Base-by-base conservation (phyloP, 2,888 invertebrate species). In the Crossocerus cetratus region DNA sequence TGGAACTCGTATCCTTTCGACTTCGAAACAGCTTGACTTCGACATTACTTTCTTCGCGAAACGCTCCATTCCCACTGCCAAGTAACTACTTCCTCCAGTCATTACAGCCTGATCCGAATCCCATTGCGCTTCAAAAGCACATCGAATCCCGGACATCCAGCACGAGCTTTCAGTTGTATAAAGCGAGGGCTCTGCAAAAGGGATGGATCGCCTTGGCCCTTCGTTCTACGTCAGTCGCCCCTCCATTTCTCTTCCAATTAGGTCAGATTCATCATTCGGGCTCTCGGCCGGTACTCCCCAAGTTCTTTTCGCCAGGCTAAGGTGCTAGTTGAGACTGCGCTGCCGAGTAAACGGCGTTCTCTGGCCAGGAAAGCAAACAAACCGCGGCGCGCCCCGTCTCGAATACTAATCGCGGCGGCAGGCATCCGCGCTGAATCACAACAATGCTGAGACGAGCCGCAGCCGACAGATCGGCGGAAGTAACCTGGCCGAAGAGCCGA, bases 1-100 rank as follows among this genome's bases (percentile, higher is more conserved):
- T 81, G 82, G 72, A 75, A 72, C 80, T 73, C 75, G 81, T 69
- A 68, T 81, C 81, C 81, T 77, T 70, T 81, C 77, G 59, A 70
- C 69, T 69, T 65, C 70, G 32, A 32, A 32, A 32, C 8, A 32
- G 32, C 32, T 32, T 2, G 1, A 8, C 32, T 32, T 32, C 32
- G 32, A 32, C 1, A 8, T 32, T 11, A 32, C 32, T 32, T 32
- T 1, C 8, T 8, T 32, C 8, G 32, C 76, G 58, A 69, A 81
- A 78, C 78, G 65, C 61, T 32, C 32, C 32, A 32, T 32, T 32
- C 32, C 32, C 32, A 32, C 8, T 32, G 32, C 5, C 32, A 32
- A 32, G 11, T 32, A 32, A 32, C 5, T 32, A 32, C 32, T 32
- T 32, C 32, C 32, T 32, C 32, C 11, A 1, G 8, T 32, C 0